Evolutionary conservation across 2,113 vertebrate species (phyloP).

Genomic region (Microtus pennsylvanicus): DNA sequence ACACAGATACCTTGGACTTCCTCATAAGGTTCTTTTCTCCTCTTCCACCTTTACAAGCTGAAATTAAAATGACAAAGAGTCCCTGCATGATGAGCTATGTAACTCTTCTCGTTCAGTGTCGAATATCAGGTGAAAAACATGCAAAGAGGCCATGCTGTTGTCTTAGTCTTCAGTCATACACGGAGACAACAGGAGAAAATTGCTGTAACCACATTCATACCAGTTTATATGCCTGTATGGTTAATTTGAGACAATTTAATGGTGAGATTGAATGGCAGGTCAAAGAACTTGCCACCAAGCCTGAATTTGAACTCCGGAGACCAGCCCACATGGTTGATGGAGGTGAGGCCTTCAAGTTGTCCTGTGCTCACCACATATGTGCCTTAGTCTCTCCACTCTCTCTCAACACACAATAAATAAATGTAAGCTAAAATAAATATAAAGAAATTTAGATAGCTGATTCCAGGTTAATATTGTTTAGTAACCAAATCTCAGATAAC

Average conservation of each 20-base stretch:
- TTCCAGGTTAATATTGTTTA: background rate
- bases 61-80: background rate
- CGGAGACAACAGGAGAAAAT: background rate
- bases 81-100: background rate
- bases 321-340: background rate
- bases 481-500: background rate
- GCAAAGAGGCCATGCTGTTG: rapidly evolving
- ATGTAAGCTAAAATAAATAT: background rate
- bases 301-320: background rate
- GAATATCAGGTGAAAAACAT: background rate
- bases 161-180: background rate
- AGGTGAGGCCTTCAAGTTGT: no score
- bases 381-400: no score
- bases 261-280: rapidly evolving
- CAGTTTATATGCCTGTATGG: background rate
- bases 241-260: background rate
- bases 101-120: background rate
- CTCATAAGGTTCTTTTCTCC: background rate
- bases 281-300: background rate
- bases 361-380: background rate
- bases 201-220: background rate
- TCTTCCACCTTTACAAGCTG: background rate
- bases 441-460: background rate
- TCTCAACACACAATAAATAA: background rate
- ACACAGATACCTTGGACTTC: no score